These are phyloP conservation scores for Anoplophora glabripennis DNA, from an alignment of 1,140 invertebrate species.

Conservation along the genomic window DNA sequence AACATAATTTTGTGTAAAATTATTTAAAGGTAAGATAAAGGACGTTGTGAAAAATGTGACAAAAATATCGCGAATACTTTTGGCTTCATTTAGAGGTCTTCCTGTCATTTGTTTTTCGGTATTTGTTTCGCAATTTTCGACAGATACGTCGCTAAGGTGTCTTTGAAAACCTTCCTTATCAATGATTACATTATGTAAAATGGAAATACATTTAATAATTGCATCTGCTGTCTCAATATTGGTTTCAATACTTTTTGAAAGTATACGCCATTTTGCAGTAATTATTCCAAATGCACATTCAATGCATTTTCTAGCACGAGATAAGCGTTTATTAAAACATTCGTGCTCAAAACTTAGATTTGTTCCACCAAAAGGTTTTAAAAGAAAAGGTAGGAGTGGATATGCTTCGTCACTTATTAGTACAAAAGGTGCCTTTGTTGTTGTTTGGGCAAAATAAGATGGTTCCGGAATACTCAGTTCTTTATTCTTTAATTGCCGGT, in stretches of 20 bases:
- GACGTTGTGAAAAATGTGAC: no score
- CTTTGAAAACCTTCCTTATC: conserved; percentile 2
- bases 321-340: conserved; percentile 8
- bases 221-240: background rate
- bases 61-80: background rate
- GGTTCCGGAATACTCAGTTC: no score
- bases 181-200: no score
- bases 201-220: conserved; percentile 8
- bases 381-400: conserved; percentile 10
- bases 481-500: conserved; percentile 3
- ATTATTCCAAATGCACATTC: conserved; percentile 13
- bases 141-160: background rate
- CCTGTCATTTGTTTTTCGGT: no score
- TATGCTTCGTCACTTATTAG: conserved; percentile 25
- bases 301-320: background rate
- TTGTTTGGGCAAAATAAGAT: background rate
- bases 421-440: conserved; percentile 19
- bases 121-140: background rate
- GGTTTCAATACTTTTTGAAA: conserved; percentile 6
- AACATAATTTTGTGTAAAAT: no score
- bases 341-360: background rate
- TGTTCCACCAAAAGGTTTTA: conserved; percentile 1
- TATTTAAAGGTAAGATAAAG: no score
- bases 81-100: background rate
- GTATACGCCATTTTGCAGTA: conserved; percentile 2